These are phyloP conservation scores for Rhombomys opimus DNA, from an alignment of 2,113 vertebrate genomes.

Conservation along the genomic window DNA sequence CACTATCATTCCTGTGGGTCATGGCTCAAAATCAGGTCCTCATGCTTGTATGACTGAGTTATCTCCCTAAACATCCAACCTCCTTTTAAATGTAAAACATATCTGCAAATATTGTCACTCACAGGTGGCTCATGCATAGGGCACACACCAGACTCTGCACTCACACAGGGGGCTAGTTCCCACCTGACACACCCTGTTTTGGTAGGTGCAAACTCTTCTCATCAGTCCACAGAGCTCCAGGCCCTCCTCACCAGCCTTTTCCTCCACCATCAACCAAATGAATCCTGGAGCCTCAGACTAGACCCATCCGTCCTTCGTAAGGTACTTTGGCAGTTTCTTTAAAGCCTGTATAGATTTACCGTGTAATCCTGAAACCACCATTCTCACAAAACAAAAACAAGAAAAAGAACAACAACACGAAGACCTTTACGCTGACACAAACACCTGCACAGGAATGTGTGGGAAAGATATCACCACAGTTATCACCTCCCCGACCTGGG, in stretches of 20 bases:
- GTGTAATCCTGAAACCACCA: fast-evolving
- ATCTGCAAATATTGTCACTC: neutral
- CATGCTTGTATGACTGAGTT: too few species aligned
- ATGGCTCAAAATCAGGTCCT: neutral
- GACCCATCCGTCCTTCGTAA: neutral
- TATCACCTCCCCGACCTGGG: fast-evolving
- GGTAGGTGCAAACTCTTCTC: neutral
- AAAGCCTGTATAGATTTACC: neutral
- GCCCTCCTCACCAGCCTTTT: neutral
- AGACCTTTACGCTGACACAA: neutral
- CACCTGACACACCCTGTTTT: fast-evolving
- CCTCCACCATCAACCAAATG: neutral
- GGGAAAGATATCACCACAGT: too few species aligned
- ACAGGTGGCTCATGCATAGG: fast-evolving
- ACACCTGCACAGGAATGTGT: fast-evolving
- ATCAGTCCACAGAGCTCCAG: fast-evolving
- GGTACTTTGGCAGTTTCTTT: neutral
- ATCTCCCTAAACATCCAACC: neutral
- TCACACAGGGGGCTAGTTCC: fast-evolving
- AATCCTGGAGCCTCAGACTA: neutral
- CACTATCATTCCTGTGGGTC: neutral
- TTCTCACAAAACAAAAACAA: neutral
- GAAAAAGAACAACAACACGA: neutral
- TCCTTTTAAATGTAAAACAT: neutral
- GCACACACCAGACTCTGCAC: fast-evolving